These are phyloP conservation scores for Mycteria americana DNA, from an alignment of 2,797 vertebrate species.

Conservation along the genomic window DNA sequence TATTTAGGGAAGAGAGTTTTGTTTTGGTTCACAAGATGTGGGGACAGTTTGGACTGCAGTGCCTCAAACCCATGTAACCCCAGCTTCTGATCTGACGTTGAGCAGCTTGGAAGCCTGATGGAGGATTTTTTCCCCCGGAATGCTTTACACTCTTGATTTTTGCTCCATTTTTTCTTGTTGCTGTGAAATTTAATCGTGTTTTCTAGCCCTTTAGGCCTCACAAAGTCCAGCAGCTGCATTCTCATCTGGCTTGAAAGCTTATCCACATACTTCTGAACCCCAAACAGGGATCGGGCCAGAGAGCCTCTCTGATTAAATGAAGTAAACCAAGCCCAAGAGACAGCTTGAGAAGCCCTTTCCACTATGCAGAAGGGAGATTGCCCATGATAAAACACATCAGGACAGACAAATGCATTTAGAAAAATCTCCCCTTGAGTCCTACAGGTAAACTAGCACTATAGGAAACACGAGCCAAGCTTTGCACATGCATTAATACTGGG, in stretches of 20 bases:
- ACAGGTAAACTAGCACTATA: background rate
- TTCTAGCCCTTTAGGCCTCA: slow-evolving; percentile 68
- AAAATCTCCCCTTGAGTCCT: background rate
- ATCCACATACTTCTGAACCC: slow-evolving; percentile 49
- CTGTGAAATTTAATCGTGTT: slow-evolving; percentile 81
- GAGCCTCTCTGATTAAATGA: background rate
- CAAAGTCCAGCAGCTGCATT: slow-evolving; percentile 63
- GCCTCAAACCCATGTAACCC: background rate
- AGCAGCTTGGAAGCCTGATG: background rate
- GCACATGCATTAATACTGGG: background rate
- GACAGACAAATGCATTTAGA: background rate
- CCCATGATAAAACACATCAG: background rate
- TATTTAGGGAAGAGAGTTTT: background rate
- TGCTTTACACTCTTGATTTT: slow-evolving; percentile 34
- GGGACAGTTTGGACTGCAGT: background rate
- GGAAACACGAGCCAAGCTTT: background rate
- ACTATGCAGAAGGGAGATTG: background rate
- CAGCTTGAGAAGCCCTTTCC: background rate
- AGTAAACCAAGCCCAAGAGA: background rate
- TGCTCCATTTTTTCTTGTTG: slow-evolving; percentile 57
- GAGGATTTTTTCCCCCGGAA: background rate
- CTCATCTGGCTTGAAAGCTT: slow-evolving; percentile 61
- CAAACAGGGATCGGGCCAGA: background rate
- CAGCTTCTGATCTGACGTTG: background rate
- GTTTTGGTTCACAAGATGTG: background rate